Evolutionary conservation across 2,888 invertebrate genomes (phyloP).

Genomic region (Marronus borbonicus): DNA sequence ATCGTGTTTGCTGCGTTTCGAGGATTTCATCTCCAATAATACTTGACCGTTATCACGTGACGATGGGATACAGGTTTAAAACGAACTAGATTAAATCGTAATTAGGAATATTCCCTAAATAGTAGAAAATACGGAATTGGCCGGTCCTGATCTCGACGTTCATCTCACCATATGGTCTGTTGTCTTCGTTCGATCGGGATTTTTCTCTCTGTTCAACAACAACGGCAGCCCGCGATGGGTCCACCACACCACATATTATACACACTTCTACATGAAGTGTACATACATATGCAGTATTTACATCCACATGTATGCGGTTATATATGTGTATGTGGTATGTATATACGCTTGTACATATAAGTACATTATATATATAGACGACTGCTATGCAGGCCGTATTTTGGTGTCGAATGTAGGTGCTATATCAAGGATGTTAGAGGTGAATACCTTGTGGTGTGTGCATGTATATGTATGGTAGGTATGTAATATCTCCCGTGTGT

Average conservation of each 20-base stretch:
- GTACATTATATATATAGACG: slow-evolving; percentile 18
- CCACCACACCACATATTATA: slow-evolving; percentile 32
- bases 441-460: slow-evolving; percentile 60
- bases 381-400: slow-evolving; percentile 53
- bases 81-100: background rate
- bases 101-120: background rate
- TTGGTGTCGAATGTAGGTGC: slow-evolving; percentile 64
- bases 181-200: slow-evolving; percentile 21
- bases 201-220: slow-evolving; percentile 29
- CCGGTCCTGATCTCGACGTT: slow-evolving; percentile 33
- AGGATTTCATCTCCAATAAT: too few relatives aligned
- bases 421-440: slow-evolving; percentile 64
- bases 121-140: slow-evolving; percentile 23
- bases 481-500: slow-evolving; percentile 13
- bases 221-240: slow-evolving; percentile 34
- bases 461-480: background rate
- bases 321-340: background rate
- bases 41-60: too few relatives aligned
- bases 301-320: slow-evolving; percentile 28
- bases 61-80: background rate
- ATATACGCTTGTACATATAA: slow-evolving; percentile 15
- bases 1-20: too few relatives aligned
- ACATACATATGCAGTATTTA: slow-evolving; percentile 22
- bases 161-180: slow-evolving; percentile 29
- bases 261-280: slow-evolving; percentile 31